These are phyloP conservation scores for Chorisops tibialis DNA, from an alignment of 2,888 invertebrate genomes.

Conservation along the genomic window DNA sequence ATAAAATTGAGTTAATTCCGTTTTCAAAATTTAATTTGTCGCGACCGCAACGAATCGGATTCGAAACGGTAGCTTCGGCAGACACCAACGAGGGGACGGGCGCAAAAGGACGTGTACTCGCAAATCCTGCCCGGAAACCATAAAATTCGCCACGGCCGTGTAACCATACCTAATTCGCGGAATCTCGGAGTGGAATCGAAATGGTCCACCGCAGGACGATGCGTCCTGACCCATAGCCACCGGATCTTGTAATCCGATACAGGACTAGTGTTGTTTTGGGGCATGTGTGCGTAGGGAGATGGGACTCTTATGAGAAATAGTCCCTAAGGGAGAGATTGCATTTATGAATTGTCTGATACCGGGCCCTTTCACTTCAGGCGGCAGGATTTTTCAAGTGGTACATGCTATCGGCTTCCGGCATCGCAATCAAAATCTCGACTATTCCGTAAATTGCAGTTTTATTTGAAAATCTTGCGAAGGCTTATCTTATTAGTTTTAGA, in stretches of 20 bases:
- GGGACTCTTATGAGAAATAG: constrained; percentile 14
- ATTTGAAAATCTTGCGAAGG: constrained; percentile 5
- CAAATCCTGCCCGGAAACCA: constrained; percentile 3
- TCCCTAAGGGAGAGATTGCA: constrained; percentile 6
- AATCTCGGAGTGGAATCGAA: constrained; percentile 11
- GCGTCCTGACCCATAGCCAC: constrained; percentile 12
- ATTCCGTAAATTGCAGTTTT: constrained; percentile 19
- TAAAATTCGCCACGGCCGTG: constrained; percentile 7
- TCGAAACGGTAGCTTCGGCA: constrained; percentile 12
- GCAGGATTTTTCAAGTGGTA: neutral
- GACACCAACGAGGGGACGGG: neutral
- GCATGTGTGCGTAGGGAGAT: neutral
- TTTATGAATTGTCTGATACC: constrained; percentile 3
- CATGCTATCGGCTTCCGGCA: neutral
- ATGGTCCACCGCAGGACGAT: constrained; percentile 10
- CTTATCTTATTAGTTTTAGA: constrained; percentile 17
- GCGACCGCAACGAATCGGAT: constrained; percentile 15
- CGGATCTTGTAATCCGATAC: constrained; percentile 21
- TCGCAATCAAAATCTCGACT: constrained; percentile 14
- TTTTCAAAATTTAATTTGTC: constrained; percentile 21
- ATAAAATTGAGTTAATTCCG: neutral
- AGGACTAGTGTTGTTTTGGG: constrained; percentile 4
- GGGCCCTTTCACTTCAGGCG: neutral
- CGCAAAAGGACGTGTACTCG: neutral
- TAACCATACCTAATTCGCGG: constrained; percentile 12